These are phyloP conservation scores for Oenanthe oenanthe DNA, from an alignment of 2,113 vertebrate species.

Conservation along the genomic window DNA sequence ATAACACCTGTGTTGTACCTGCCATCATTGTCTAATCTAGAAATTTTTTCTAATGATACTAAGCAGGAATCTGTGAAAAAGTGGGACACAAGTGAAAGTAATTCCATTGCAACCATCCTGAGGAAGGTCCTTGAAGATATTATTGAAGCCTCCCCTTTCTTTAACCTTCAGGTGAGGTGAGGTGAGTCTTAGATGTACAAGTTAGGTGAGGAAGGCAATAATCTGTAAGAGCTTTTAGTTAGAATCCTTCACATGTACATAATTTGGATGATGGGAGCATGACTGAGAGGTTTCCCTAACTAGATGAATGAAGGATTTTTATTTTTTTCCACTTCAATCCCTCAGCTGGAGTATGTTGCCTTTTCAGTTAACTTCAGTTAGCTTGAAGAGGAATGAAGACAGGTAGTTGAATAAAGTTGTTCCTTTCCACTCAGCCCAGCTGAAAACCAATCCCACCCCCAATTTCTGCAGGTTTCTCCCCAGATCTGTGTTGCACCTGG, in stretches of 20 bases:
- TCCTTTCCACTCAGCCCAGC: neutral
- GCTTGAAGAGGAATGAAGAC: neutral
- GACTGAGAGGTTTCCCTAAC: neutral
- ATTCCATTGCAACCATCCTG: neutral
- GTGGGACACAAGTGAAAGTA: neutral
- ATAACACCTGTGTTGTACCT: neutral
- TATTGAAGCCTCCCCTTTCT: neutral
- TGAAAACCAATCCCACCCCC: neutral
- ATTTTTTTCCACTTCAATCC: rapidly evolving
- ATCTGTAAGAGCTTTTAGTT: neutral
- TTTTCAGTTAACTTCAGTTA: neutral
- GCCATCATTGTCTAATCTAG: neutral
- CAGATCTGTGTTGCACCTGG: neutral
- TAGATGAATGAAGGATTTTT: neutral
- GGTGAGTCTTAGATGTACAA: neutral
- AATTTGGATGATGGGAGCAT: neutral
- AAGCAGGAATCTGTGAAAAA: neutral
- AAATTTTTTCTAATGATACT: neutral
- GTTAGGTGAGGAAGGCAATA: neutral
- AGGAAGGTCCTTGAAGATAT: neutral
- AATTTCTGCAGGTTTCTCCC: neutral
- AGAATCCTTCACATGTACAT: neutral
- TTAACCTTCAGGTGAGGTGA: neutral
- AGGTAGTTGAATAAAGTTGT: neutral
- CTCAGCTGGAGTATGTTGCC: neutral